phyloP scores from a whole-genome alignment of 1,140 invertebrate genomes.

The Diorhabda sublineata region DNA sequence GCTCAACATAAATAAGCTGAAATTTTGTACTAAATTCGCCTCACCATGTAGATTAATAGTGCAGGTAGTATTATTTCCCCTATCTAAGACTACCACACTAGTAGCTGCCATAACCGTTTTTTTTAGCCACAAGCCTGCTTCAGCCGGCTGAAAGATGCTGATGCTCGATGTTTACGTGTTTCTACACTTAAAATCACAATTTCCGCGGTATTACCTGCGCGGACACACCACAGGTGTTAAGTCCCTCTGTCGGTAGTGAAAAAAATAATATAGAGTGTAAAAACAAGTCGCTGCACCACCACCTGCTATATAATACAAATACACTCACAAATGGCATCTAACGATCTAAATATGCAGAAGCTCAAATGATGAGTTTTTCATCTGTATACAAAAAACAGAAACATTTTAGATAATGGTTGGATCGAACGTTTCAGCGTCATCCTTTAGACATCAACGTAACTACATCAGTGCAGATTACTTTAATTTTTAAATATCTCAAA shows the following conservation, averaged over 20 bases:
- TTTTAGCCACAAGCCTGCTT: conserved; percentile 23
- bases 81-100: conserved; percentile 87
- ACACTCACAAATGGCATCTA: neutral
- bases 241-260: conserved; percentile 45
- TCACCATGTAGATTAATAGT: conserved; percentile 91
- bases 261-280: conserved; percentile 30
- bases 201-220: conserved; percentile 42
- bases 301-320: too few relatives aligned
- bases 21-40: conserved; percentile 38
- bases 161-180: conserved; percentile 32
- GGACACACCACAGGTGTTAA: conserved; percentile 40
- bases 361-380: conserved; percentile 41
- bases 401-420: conserved; percentile 26
- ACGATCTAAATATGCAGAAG: conserved; percentile 31
- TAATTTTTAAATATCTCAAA: too few relatives aligned
- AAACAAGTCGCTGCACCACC: conserved; percentile 6
- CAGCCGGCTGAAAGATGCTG: conserved; percentile 29
- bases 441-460: neutral
- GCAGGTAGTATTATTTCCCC: conserved; percentile 92
- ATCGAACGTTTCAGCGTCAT: conserved; percentile 9
- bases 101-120: conserved; percentile 64
- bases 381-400: conserved; percentile 37
- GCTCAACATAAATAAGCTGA: conserved; percentile 9
- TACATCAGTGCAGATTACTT: too few relatives aligned
- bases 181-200: conserved; percentile 36